phyloP scores from a whole-genome alignment of 2,113 vertebrate species.

The Laticauda laticaudata region DNA sequence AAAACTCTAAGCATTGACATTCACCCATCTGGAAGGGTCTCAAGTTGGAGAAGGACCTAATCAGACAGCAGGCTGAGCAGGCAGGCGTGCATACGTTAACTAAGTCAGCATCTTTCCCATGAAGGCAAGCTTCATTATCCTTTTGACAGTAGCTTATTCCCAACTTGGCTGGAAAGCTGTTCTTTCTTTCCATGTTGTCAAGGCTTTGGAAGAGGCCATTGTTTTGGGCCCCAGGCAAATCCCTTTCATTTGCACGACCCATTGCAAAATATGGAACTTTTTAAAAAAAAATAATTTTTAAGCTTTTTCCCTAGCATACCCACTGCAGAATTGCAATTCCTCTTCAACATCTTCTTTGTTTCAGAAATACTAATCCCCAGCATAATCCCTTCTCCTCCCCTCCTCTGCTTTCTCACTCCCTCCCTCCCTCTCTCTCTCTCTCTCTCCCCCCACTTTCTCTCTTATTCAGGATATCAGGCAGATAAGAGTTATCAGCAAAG shows the following conservation, averaged over 20 bases:
- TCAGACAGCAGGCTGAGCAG: background rate
- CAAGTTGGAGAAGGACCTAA: background rate
- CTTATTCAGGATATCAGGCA: slow-evolving; percentile 83
- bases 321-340: slow-evolving; percentile 64
- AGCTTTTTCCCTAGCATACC: slow-evolving; percentile 25
- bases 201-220: background rate
- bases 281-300: too few species aligned
- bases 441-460: slow-evolving; percentile 49
- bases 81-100: background rate
- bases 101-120: background rate
- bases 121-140: background rate
- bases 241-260: background rate
- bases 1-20: background rate
- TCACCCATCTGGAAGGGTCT: background rate
- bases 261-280: background rate
- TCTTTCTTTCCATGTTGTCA: background rate
- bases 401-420: background rate
- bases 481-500: slow-evolving; percentile 95
- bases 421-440: slow-evolving; percentile 28
- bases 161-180: background rate
- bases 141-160: background rate
- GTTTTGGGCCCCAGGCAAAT: background rate
- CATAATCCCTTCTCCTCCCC: slow-evolving; percentile 17
- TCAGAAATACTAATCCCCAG: slow-evolving; percentile 68
- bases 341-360: slow-evolving; percentile 31